phyloP scores from a whole-genome alignment of 2,888 invertebrate genomes.

The Liodrosophila aerea region DNA sequence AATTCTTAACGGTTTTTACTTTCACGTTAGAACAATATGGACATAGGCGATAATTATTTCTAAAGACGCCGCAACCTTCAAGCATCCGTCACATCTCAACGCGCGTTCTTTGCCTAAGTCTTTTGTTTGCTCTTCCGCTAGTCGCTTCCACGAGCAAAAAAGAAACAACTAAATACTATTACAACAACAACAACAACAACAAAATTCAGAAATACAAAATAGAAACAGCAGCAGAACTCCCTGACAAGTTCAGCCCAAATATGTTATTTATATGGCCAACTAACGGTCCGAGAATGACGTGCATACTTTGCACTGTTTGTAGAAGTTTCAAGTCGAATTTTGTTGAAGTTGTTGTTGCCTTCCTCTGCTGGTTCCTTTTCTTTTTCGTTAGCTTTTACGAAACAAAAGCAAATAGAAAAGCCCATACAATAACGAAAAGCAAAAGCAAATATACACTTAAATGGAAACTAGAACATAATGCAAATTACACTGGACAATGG shows the following conservation, averaged over 20 bases:
- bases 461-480: conserved; percentile 61
- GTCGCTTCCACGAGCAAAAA: conserved; percentile 1
- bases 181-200: not conserved
- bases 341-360: not conserved
- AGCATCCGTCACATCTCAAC: conserved; percentile 26
- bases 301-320: conserved; percentile 54
- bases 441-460: conserved; percentile 50
- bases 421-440: conserved; percentile 19
- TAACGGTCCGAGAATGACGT: conserved; percentile 61
- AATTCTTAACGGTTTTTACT: conserved; percentile 78
- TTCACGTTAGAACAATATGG: conserved; percentile 78
- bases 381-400: conserved; percentile 16
- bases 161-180: not conserved
- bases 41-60: conserved; percentile 73
- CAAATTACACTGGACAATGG: conserved; percentile 61
- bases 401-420: conserved; percentile 31
- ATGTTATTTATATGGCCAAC: conserved; percentile 61
- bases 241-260: conserved; percentile 51
- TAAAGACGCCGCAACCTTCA: conserved; percentile 53
- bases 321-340: conserved; percentile 33
- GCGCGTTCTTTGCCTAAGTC: conserved; percentile 53
- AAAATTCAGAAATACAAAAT: not conserved
- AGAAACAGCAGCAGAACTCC: conserved; percentile 6
- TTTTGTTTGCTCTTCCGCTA: conserved; percentile 64
- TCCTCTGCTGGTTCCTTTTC: not conserved